Conservation (phyloP, 2,888 invertebrate species). For the Ophion slaviceki region DNA sequence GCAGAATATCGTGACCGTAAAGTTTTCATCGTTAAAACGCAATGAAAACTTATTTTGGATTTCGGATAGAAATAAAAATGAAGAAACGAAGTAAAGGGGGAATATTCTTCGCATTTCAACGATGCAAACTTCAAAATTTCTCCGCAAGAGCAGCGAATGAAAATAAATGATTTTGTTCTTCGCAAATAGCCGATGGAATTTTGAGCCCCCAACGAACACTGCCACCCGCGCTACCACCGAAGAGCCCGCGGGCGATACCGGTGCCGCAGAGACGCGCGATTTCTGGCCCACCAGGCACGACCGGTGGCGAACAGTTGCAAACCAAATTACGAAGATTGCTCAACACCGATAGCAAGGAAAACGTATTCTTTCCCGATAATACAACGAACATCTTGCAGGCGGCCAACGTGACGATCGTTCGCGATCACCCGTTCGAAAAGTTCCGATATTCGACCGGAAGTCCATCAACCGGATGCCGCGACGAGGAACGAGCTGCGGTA, state of each 20-base stretch:
- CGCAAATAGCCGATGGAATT: slow-evolving; percentile 74
- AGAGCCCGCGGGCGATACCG: slow-evolving; percentile 85
- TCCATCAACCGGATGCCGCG: slow-evolving; percentile 77
- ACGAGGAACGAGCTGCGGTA: slow-evolving; percentile 73
- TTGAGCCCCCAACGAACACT: slow-evolving; percentile 80
- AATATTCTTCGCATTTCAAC: neutral
- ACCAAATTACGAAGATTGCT: slow-evolving; percentile 91
- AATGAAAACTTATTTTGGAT: too few relatives aligned
- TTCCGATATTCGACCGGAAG: slow-evolving; percentile 79
- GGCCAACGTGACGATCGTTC: slow-evolving; percentile 54
- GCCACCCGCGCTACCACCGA: slow-evolving; percentile 84
- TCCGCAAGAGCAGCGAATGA: neutral
- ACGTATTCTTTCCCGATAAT: slow-evolving; percentile 86
- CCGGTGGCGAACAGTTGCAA: slow-evolving; percentile 88
- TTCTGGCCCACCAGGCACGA: slow-evolving; percentile 77
- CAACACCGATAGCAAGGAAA: slow-evolving; percentile 90
- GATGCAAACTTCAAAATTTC: neutral
- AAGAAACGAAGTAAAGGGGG: neutral
- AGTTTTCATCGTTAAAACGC: too few relatives aligned
- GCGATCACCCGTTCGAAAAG: slow-evolving; percentile 75
- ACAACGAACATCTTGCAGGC: slow-evolving; percentile 68
- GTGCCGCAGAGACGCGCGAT: slow-evolving; percentile 81
- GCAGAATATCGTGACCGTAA: too few relatives aligned
- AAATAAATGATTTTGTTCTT: neutral
- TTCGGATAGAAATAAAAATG: neutral